These are phyloP conservation scores for Sclerodermus sp. DNA, from an alignment of 2,888 invertebrate genomes.

Conservation along the genomic window DNA sequence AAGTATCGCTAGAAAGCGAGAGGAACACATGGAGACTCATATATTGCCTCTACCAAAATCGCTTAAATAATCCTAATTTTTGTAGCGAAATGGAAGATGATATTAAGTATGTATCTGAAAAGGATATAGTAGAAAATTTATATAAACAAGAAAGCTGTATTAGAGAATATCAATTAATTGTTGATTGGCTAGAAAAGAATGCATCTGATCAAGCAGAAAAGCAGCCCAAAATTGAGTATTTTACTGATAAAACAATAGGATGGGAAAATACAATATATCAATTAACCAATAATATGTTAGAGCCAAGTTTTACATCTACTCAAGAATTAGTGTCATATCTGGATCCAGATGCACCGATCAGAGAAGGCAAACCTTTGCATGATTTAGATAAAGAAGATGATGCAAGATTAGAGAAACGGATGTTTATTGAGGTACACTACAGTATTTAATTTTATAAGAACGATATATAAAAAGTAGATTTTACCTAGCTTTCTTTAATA, in stretches of 20 bases:
- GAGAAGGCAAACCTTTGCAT: slow-evolving; percentile 78
- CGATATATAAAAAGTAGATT: too few relatives aligned
- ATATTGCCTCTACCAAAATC: slow-evolving; percentile 79
- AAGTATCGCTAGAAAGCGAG: slow-evolving; percentile 70
- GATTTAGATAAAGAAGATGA: slow-evolving; percentile 87
- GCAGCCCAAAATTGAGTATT: slow-evolving; percentile 66
- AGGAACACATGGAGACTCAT: slow-evolving; percentile 87
- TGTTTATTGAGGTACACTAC: slow-evolving; percentile 55
- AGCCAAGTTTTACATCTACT: slow-evolving; percentile 64
- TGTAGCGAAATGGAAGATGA: slow-evolving; percentile 36
- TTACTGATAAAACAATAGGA: slow-evolving; percentile 79
- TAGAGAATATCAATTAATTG: slow-evolving; percentile 78
- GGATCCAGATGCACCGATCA: slow-evolving; percentile 88
- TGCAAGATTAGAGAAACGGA: slow-evolving; percentile 51
- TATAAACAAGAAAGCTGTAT: slow-evolving; percentile 63
- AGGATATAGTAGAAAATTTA: slow-evolving; percentile 63
- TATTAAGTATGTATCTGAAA: slow-evolving; percentile 60
- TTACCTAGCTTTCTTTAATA: too few relatives aligned
- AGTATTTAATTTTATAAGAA: too few relatives aligned
- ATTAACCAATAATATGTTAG: slow-evolving; percentile 61
- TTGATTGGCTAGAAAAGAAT: slow-evolving; percentile 91
- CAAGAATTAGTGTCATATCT: slow-evolving; percentile 68
- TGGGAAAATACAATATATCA: slow-evolving; percentile 93
- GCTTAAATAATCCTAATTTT: slow-evolving; percentile 60
- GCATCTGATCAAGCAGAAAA: slow-evolving; percentile 63